A percentile compares a stretch with the other conserved stretches of the same genome.
Evolutionary conservation across 2,113 vertebrate genomes (phyloP).

Genomic region (Gallinago undulata): DNA sequence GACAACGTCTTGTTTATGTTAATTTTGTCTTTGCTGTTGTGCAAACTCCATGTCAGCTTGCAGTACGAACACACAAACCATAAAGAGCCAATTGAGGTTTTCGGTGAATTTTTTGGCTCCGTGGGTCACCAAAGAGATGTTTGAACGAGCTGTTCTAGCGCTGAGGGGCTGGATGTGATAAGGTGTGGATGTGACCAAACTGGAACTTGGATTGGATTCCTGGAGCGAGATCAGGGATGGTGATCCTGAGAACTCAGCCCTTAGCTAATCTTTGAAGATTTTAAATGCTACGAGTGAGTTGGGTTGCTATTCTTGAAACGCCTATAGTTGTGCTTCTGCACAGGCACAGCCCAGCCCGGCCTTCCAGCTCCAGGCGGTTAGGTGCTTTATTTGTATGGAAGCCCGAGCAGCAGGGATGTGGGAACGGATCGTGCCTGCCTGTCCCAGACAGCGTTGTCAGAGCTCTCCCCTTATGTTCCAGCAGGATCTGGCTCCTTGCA

Average conservation of each 20-base stretch:
- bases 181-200: background rate
- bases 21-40: background rate
- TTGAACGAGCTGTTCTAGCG: background rate
- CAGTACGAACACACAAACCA: background rate
- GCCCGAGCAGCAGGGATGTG: background rate
- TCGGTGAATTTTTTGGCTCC: background rate
- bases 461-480: background rate
- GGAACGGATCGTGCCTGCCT: fast-evolving
- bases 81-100: background rate
- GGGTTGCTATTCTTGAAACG: background rate
- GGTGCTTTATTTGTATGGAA: background rate
- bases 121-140: background rate
- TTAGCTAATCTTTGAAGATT: background rate
- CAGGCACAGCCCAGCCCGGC: background rate
- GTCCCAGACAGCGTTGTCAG: background rate
- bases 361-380: background rate
- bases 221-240: background rate
- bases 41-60: background rate
- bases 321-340: background rate
- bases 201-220: background rate
- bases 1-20: background rate
- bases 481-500: background rate
- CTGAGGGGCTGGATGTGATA: background rate
- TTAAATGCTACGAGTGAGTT: too few relatives aligned
- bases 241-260: background rate